These are phyloP conservation scores for Cottus gobio DNA, from an alignment of 2,113 vertebrate genomes.

Conservation along the genomic window DNA sequence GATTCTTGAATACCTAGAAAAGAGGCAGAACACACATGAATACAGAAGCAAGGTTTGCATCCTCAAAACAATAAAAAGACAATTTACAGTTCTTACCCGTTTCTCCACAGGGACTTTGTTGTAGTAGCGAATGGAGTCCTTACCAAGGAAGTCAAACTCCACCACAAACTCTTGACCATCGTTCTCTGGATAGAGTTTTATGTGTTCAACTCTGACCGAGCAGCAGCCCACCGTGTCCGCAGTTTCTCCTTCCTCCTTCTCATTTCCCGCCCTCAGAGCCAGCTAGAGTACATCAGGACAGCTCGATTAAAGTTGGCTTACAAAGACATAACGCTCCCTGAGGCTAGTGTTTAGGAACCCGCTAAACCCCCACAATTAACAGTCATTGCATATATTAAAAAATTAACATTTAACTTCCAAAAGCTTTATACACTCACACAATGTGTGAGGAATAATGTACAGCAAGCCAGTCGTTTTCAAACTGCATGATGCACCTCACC, in stretches of 20 bases:
- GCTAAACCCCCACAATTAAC: background rate
- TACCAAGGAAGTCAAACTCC: constrained; percentile 97
- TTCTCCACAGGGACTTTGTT: constrained; percentile 99
- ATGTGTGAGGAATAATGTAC: background rate
- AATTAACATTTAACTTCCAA: background rate
- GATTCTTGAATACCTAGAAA: constrained; percentile 95
- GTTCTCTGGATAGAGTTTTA: constrained; percentile 91
- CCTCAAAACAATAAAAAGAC: background rate
- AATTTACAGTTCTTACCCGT: constrained; percentile 84
- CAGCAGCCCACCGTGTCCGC: constrained; percentile 98
- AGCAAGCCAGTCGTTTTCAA: background rate
- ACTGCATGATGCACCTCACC: constrained; percentile 75
- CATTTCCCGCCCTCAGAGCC: constrained; percentile 97
- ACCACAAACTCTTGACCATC: constrained; percentile 96
- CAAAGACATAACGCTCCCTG: constrained; percentile 9
- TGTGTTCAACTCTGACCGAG: constrained; percentile 95
- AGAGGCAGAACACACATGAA: background rate
- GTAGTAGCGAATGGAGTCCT: constrained; percentile 99
- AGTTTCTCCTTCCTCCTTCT: constrained; percentile 98
- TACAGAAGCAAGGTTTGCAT: background rate
- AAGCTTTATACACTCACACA: background rate
- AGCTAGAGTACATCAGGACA: constrained; percentile 81
- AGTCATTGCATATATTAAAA: constrained; percentile 30
- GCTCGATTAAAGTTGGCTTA: constrained; percentile 34
- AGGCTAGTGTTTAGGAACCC: constrained; percentile 1